phyloP scores from a whole-genome alignment of 2,888 invertebrate genomes.

The Ichneumoninae sp. region DNA sequence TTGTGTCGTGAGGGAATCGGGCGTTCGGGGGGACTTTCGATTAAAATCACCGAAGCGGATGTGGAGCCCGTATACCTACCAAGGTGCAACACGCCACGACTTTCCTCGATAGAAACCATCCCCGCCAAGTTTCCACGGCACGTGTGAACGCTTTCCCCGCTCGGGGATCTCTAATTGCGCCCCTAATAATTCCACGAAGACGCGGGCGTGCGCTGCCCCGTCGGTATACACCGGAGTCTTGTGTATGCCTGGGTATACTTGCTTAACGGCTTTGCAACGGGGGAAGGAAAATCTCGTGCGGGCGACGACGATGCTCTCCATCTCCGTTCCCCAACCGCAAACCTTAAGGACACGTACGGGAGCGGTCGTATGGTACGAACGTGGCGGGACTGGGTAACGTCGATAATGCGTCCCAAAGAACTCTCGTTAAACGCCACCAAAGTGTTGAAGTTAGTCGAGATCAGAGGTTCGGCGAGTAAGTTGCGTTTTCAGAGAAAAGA shows the following conservation, averaged over 20 bases:
- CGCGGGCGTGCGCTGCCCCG: conserved; percentile 12
- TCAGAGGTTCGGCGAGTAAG: conserved; percentile 55
- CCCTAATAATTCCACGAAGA: conserved; percentile 54
- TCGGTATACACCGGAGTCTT: conserved; percentile 23
- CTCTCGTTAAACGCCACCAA: conserved; percentile 68
- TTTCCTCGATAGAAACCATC: background rate
- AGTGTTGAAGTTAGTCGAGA: conserved; percentile 67
- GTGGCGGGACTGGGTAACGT: conserved; percentile 65
- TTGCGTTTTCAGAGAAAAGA: conserved; percentile 1
- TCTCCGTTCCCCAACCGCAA: conserved; percentile 14
- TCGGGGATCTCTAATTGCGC: conserved; percentile 57
- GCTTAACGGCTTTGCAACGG: conserved; percentile 22
- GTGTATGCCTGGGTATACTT: conserved; percentile 26
- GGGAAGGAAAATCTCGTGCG: conserved; percentile 35
- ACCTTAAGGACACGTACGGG: conserved; percentile 59
- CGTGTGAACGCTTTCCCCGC: conserved; percentile 59
- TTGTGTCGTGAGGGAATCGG: background rate
- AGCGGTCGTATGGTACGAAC: conserved; percentile 66
- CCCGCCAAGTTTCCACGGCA: conserved; percentile 23
- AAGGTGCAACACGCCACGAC: background rate
- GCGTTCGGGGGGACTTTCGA: conserved; percentile 6
- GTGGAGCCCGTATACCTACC: background rate
- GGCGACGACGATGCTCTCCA: conserved; percentile 16
- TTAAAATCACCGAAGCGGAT: conserved; percentile 29
- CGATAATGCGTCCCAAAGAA: conserved; percentile 66